These are phyloP conservation scores for Pocillopora grandis DNA, from an alignment of 92 coral and sea anemone genomes.

Conservation along the genomic window DNA sequence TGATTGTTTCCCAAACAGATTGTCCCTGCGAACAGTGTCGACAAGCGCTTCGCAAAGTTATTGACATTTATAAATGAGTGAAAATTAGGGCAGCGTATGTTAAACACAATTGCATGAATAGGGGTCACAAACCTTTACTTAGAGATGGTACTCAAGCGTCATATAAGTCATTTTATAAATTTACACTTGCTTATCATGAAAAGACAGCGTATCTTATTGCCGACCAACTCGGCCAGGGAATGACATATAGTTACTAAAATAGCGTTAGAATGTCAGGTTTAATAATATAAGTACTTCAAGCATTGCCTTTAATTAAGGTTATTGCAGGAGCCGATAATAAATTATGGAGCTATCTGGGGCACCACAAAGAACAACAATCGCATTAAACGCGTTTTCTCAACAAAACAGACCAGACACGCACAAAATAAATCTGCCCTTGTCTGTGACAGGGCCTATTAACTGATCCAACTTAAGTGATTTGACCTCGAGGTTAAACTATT, in stretches of 20 bases:
- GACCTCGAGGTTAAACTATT: conserved; percentile 67
- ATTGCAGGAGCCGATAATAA: conserved; percentile 69
- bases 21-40: conserved; percentile 11
- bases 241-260: conserved; percentile 70
- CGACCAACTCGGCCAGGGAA: not conserved
- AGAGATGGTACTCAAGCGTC: conserved; percentile 42
- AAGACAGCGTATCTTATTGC: conserved; percentile 15
- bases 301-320: conserved; percentile 81
- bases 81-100: conserved; percentile 52
- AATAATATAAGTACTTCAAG: conserved; percentile 82
- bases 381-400: conserved; percentile 44
- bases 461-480: conserved; percentile 59
- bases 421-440: not conserved
- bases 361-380: conserved; percentile 71
- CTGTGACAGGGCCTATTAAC: conserved; percentile 9
- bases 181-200: conserved; percentile 55
- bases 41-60: conserved; percentile 20
- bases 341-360: conserved; percentile 58
- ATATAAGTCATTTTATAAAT: conserved; percentile 80
- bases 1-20: conserved; percentile 54
- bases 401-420: conserved; percentile 36
- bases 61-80: conserved; percentile 62
- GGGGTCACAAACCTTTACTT: conserved; percentile 62
- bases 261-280: conserved; percentile 80
- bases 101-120: conserved; percentile 24